Base-by-base conservation (phyloP, 2,888 invertebrate species). In the Ectemnius lituratus region DNA sequence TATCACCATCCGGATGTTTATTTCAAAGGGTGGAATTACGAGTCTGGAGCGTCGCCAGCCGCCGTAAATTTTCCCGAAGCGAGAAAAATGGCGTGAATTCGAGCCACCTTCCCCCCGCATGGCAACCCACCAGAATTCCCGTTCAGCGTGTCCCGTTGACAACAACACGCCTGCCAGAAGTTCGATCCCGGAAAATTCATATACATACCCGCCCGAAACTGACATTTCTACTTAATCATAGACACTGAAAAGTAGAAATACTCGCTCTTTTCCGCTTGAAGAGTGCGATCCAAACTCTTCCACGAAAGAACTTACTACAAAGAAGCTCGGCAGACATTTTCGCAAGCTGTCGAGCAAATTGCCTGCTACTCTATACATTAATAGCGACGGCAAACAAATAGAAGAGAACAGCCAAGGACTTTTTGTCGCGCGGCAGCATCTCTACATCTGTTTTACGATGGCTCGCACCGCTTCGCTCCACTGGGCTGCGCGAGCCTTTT, bases 61-160 rank as follows among this genome's bases (percentile, higher is more conserved):
- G 84, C 84, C 88, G 88, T 90, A 89, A 89, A 89, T 90, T 89
- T 37, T 87, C 82, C 75, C 82, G 84, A 79, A 86, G 87, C 88
- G 87, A 88, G 89, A 90, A 88, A 90, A 89, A 90, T 89, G 86
- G 87, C 86, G 86, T 85, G 86, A 88, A 89, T 86, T 86, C 84
- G 83, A 81, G 80, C 79, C 78, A 83, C 72, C 70, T 75, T 65
- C 62, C 49, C 63, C 58, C 27, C 62, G 46, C 18, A 76, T n/a
- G n/a, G 49, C 14, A 20, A 23, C 11, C 4, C 2, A 5, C 37
- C 14, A 11, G 56, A 11, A 13, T 45, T 14, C 13, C n/a, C 16
- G 47, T 67, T 59, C 27, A 59, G 61, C 75, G 73, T 83, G 81
- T 83, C 77, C 68, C 78, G 80, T 83, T 82, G 84, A 86, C 86